Evolutionary conservation across 2,888 invertebrate species (phyloP).

Genomic region (Teinopalpus imperialis): DNA sequence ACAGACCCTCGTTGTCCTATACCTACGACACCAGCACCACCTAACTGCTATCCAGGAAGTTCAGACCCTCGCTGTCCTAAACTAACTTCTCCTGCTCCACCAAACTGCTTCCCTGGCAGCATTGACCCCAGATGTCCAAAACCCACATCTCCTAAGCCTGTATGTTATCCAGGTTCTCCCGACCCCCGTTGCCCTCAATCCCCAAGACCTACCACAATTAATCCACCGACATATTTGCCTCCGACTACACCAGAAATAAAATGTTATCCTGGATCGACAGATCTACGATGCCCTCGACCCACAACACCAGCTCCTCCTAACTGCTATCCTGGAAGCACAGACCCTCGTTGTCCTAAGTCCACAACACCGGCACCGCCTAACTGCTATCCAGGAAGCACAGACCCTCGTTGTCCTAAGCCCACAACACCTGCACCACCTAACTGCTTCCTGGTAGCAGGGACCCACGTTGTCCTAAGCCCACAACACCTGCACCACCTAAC

Average conservation of each 20-base stretch:
- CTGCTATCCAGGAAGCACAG: slow-evolving; percentile 41
- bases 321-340: slow-evolving; percentile 35
- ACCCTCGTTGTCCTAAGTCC: slow-evolving; percentile 39
- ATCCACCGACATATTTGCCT: too few relatives aligned
- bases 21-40: slow-evolving; percentile 38
- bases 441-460: slow-evolving; percentile 32
- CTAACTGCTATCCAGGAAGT: slow-evolving; percentile 43
- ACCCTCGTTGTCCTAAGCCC: slow-evolving; percentile 27
- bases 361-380: slow-evolving; percentile 29
- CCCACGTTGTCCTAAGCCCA: slow-evolving; percentile 33
- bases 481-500: slow-evolving; percentile 27
- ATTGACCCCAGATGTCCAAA: slow-evolving; percentile 32
- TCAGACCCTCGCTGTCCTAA: slow-evolving; percentile 45
- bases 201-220: slow-evolving; percentile 33
- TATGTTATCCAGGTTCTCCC: slow-evolving; percentile 27
- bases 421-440: slow-evolving; percentile 38
- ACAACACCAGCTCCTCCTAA: slow-evolving; percentile 24
- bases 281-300: slow-evolving; percentile 23
- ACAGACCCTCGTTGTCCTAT: slow-evolving; percentile 52
- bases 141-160: slow-evolving; percentile 33
- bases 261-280: slow-evolving; percentile 33
- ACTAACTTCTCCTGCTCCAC: slow-evolving; percentile 33
- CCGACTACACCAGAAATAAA: too few relatives aligned
- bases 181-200: slow-evolving; percentile 42
- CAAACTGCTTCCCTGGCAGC: slow-evolving; percentile 33